Conservation (phyloP, 2,113 vertebrate genomes). For the Chamaetylas fuelleborni region DNA sequence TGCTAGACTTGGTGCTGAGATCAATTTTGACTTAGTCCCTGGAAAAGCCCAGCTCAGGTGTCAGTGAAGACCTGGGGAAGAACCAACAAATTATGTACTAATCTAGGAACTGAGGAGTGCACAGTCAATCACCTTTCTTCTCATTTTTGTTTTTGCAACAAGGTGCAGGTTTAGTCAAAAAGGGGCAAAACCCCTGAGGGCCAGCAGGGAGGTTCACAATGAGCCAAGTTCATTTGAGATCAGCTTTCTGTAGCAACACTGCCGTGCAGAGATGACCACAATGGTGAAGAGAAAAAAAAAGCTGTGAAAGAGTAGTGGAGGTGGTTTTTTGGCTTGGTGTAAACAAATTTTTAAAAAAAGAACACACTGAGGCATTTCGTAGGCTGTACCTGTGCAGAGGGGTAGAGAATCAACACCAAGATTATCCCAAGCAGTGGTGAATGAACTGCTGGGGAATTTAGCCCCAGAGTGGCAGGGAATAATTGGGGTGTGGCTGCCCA, state of each 20-base stretch:
- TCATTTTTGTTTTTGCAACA: neutral
- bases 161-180: neutral
- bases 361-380: neutral
- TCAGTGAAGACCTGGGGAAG: neutral
- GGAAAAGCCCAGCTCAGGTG: neutral
- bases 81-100: neutral
- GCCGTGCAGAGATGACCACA: neutral
- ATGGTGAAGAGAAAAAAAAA: neutral
- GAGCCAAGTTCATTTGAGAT: neutral
- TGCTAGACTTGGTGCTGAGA: neutral
- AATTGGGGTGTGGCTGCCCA: neutral
- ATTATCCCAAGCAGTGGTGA: neutral
- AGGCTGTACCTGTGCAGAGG: neutral
- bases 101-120: neutral
- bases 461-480: neutral
- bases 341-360: neutral
- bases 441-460: neutral
- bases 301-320: neutral
- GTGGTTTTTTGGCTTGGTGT: neutral
- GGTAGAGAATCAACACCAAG: neutral
- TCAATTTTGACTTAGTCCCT: neutral
- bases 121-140: accelerated
- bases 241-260: neutral
- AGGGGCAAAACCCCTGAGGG: too few species aligned
- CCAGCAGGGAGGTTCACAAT: accelerated